phyloP scores from a whole-genome alignment of 2,888 invertebrate genomes.

The Pandemis corylana region DNA sequence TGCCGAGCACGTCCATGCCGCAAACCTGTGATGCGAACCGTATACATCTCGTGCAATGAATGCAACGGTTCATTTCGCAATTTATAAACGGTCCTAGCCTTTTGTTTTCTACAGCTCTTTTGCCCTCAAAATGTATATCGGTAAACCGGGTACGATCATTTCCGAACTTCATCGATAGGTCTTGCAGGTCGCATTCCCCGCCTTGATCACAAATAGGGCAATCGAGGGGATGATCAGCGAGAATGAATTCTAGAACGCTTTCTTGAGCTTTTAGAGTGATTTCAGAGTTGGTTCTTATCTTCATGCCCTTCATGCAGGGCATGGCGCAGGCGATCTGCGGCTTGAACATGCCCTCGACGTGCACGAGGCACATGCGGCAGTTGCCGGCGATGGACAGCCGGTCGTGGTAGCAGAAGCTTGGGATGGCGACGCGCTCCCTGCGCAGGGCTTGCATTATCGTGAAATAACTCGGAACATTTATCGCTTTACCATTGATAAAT shows the following conservation, averaged over 20 bases:
- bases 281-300: conserved; percentile 97
- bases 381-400: conserved; percentile 99
- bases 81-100: conserved; percentile 98
- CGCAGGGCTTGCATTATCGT: conserved; percentile 92
- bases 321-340: conserved; percentile 99
- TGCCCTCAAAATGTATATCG: conserved; percentile 95
- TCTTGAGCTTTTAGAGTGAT: conserved; percentile 88
- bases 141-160: conserved; percentile 96
- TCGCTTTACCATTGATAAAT: conserved; percentile 97
- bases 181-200: conserved; percentile 96
- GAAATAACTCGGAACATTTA: conserved; percentile 95
- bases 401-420: conserved; percentile 99
- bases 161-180: conserved; percentile 99
- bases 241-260: conserved; percentile 97
- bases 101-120: conserved; percentile 98
- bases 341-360: conserved; percentile 97
- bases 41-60: conserved; percentile 99
- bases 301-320: conserved; percentile 98
- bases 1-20: conserved; percentile 97
- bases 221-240: conserved; percentile 99
- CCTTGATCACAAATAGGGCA: conserved; percentile 99
- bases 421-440: conserved; percentile 81
- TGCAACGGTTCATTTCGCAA: conserved; percentile 99
- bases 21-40: conserved; percentile 99
- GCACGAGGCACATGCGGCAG: conserved; percentile 99